These are phyloP conservation scores for Drosophila pachea DNA, from an alignment of 1,140 invertebrate species.

Conservation along the genomic window DNA sequence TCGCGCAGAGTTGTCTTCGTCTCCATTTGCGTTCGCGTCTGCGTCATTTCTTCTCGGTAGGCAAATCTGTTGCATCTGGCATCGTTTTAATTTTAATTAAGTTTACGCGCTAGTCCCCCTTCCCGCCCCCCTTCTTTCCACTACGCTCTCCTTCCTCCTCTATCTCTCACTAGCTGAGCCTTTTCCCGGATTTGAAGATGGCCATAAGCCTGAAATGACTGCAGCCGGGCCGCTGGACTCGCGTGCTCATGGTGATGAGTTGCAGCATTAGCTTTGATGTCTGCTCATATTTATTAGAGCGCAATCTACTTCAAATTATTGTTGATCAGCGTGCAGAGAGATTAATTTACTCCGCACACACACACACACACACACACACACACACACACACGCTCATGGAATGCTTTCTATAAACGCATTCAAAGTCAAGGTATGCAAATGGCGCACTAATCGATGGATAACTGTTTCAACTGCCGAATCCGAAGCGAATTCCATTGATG, in stretches of 20 bases:
- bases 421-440: conserved; percentile 23
- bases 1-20: conserved; percentile 37
- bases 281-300: conserved; percentile 76
- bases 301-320: conserved; percentile 61
- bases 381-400: too few relatives aligned
- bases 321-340: conserved; percentile 18
- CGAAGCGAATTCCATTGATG: conserved; percentile 33
- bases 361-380: too few relatives aligned
- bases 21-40: conserved; percentile 1
- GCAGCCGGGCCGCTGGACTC: conserved; percentile 36
- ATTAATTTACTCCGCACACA: conserved; percentile 10
- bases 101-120: conserved; percentile 50
- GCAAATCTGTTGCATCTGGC: conserved; percentile 59
- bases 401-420: background rate
- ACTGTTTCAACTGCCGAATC: conserved; percentile 4
- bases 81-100: conserved; percentile 65
- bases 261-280: conserved; percentile 72
- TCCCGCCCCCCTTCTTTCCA: background rate
- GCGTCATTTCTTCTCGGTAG: conserved; percentile 55
- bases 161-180: conserved; percentile 1
- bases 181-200: conserved; percentile 28
- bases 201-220: conserved; percentile 15
- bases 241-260: conserved; percentile 76
- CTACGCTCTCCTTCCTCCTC: too few relatives aligned
- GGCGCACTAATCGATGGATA: conserved; percentile 7